phyloP scores from a whole-genome alignment of 2,113 vertebrate genomes.

The Eurystomus gularis region DNA sequence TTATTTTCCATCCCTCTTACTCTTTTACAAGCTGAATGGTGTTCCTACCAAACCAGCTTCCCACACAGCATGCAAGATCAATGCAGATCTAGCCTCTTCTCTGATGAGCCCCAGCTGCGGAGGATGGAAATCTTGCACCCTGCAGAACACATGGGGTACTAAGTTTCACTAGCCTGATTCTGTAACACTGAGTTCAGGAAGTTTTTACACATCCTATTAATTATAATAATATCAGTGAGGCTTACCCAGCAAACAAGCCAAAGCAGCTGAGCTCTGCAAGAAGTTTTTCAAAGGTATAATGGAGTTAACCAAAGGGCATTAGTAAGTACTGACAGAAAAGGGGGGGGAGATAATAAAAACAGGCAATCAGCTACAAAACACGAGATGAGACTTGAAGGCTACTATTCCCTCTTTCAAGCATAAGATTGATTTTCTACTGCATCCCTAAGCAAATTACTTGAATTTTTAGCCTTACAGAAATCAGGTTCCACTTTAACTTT shows the following conservation, averaged over 20 bases:
- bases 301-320: constrained; percentile 59
- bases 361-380: constrained; percentile 52
- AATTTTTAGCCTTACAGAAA: constrained; percentile 39
- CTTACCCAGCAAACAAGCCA: constrained; percentile 58
- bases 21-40: background rate
- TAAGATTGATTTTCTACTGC: constrained; percentile 58
- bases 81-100: background rate
- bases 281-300: constrained; percentile 62
- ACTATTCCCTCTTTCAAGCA: constrained; percentile 52
- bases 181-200: background rate
- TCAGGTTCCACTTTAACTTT: constrained; percentile 50
- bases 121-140: background rate
- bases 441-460: constrained; percentile 56
- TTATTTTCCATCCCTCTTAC: background rate
- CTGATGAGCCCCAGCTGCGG: background rate
- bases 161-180: background rate
- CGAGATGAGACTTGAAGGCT: constrained; percentile 49
- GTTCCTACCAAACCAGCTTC: background rate
- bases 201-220: constrained; percentile 47
- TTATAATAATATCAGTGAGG: constrained; percentile 49
- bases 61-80: background rate
- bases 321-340: constrained; percentile 22
- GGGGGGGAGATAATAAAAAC: constrained; percentile 20
- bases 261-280: constrained; percentile 56
- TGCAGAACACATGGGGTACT: background rate